phyloP scores from a whole-genome alignment of 1,140 invertebrate genomes.

The Campoletis sonorensis region DNA sequence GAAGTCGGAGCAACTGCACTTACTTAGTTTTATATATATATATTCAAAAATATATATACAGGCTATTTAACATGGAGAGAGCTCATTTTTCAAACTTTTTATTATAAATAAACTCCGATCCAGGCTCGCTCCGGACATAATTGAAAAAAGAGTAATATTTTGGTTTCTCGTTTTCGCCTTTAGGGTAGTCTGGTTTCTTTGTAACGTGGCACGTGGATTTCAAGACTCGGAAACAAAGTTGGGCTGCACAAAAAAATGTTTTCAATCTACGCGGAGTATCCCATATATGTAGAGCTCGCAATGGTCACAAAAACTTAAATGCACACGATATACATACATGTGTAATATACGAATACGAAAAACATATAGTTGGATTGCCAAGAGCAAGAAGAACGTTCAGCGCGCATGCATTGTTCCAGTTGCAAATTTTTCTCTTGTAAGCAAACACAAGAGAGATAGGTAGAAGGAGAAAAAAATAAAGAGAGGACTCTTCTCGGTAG shows the following conservation, averaged over 20 bases:
- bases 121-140: no score
- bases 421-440: slow-evolving; percentile 74
- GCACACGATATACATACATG: slow-evolving; percentile 5
- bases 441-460: slow-evolving; percentile 52
- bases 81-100: not conserved
- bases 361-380: slow-evolving; percentile 26
- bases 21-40: not conserved
- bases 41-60: not conserved
- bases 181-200: no score
- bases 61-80: not conserved
- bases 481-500: slow-evolving; percentile 41
- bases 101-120: no score
- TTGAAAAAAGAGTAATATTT: no score
- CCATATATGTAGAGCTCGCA: not conserved
- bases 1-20: slow-evolving; percentile 39
- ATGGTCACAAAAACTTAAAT: not conserved
- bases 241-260: not conserved
- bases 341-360: slow-evolving; percentile 28
- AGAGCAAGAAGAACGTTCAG: slow-evolving; percentile 43
- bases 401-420: slow-evolving; percentile 71
- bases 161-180: no score
- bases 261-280: slow-evolving; percentile 41
- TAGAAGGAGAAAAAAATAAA: slow-evolving; percentile 16
- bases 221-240: not conserved
- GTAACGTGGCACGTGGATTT: no score